These are phyloP conservation scores for Drosophila macrospina DNA, from an alignment of 2,888 invertebrate genomes.

Conservation along the genomic window DNA sequence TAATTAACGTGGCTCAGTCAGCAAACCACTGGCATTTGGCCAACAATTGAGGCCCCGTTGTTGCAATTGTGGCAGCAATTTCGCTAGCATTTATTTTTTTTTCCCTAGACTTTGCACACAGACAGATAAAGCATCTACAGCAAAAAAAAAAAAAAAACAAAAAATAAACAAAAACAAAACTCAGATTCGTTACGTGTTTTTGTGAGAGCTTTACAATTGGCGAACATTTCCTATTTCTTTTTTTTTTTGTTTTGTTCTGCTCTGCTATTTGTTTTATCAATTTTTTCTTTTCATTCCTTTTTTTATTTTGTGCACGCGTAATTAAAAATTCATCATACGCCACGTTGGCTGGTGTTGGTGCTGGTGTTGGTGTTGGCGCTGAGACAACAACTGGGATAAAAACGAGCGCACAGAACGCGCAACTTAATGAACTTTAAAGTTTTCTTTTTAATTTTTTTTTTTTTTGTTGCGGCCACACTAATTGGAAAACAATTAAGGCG, in stretches of 20 bases:
- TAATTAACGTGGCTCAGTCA: conserved; percentile 64
- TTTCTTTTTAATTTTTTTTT: conserved; percentile 18
- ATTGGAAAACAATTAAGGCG: conserved; percentile 74
- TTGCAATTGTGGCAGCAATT: conserved; percentile 53
- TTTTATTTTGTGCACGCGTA: conserved; percentile 62
- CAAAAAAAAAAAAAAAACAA: conserved; percentile 18
- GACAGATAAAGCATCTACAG: conserved; percentile 38
- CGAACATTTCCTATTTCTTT: conserved; percentile 32
- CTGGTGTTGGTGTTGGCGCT: conserved; percentile 31
- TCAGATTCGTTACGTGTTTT: conserved; percentile 44
- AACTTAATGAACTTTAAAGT: conserved; percentile 73
- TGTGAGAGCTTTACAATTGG: conserved; percentile 55
- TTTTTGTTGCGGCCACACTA: conserved; percentile 47
- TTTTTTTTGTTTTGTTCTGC: conserved; percentile 16
- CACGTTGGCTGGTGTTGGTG: conserved; percentile 47
- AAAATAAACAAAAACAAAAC: conserved; percentile 9
- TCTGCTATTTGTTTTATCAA: conserved; percentile 5
- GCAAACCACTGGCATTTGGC: conserved; percentile 53
- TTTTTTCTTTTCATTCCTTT: conserved; percentile 6
- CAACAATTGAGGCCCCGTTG: conserved; percentile 52
- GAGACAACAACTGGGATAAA: conserved; percentile 33
- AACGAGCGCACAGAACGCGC: conserved; percentile 21
- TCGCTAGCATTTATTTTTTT: conserved; percentile 20
- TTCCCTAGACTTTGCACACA: conserved; percentile 22
- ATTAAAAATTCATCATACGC: conserved; percentile 80